Conservation (phyloP, 2,113 vertebrate species). For the Centropristis striata region DNA sequence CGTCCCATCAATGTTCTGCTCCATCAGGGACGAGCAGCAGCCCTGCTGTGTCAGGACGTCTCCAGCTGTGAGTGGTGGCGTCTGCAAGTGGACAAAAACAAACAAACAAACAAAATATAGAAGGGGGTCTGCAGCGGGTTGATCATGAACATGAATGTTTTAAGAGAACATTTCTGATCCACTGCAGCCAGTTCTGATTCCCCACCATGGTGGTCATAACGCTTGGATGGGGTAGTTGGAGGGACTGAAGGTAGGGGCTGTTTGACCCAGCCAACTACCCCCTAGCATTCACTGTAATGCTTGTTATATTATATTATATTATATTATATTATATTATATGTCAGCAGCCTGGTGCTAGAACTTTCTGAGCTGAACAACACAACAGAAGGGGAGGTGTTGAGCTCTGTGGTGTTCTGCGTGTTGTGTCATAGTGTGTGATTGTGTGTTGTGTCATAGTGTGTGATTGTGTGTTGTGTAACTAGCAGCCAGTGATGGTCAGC, state of each 20-base stretch:
- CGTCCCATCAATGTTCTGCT: slow-evolving; percentile 15
- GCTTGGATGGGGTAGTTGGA: too few relatives aligned
- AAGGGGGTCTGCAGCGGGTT: background rate
- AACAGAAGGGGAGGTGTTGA: background rate
- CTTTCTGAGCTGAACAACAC: background rate
- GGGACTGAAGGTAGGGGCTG: too few relatives aligned
- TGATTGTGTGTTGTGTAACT: slow-evolving; percentile 50
- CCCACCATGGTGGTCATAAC: too few relatives aligned
- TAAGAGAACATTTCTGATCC: too few relatives aligned
- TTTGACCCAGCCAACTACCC: too few relatives aligned
- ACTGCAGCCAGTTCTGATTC: too few relatives aligned
- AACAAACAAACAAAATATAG: background rate
- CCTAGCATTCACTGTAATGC: too few relatives aligned
- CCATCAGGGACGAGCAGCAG: background rate
- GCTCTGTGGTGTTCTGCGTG: too few relatives aligned
- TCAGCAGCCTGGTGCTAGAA: too few relatives aligned
- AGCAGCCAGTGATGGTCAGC: slow-evolving; percentile 35
- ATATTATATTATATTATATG: too few relatives aligned
- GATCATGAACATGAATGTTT: too few relatives aligned
- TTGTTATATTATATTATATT: too few relatives aligned
- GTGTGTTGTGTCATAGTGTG: slow-evolving; percentile 36
- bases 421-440: slow-evolving; percentile 38
- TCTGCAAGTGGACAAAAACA: background rate
- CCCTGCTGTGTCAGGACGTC: slow-evolving; percentile 32
- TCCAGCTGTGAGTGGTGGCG: slow-evolving; percentile 30